Conservation (phyloP, 2,113 vertebrate genomes). For the Laticauda laticaudata region DNA sequence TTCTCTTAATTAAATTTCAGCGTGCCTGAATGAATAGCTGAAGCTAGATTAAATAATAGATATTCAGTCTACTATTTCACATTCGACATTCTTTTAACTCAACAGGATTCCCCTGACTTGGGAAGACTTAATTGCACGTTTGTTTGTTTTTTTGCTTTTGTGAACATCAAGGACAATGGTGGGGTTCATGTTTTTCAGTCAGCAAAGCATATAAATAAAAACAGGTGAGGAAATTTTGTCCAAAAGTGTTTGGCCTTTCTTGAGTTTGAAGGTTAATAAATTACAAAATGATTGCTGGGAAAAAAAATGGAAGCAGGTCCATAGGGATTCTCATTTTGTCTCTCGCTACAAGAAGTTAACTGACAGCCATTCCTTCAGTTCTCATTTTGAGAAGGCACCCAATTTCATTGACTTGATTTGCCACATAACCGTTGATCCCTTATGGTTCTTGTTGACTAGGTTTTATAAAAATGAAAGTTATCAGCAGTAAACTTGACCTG, state of each 20-base stretch:
- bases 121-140: constrained; percentile 15
- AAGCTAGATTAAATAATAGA: constrained; percentile 19
- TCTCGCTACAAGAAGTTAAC: background rate
- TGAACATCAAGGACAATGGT: background rate
- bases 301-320: constrained; percentile 18
- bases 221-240: constrained; percentile 23
- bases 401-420: constrained; percentile 18
- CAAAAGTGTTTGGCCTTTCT: constrained; percentile 31
- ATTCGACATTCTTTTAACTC: constrained; percentile 7
- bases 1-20: constrained; percentile 28
- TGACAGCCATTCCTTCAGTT: background rate
- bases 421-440: background rate
- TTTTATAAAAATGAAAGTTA: constrained; percentile 31
- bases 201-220: constrained; percentile 36
- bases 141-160: constrained; percentile 1
- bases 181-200: constrained; percentile 4
- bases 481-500: background rate
- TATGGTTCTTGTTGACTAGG: background rate
- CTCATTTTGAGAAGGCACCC: constrained; percentile 23
- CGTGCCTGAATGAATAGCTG: constrained; percentile 14
- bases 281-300: constrained; percentile 33
- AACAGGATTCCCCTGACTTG: background rate
- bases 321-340: constrained; percentile 33
- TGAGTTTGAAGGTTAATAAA: constrained; percentile 32
- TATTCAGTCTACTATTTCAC: constrained; percentile 3